phyloP scores from a whole-genome alignment of 1,140 invertebrate species.

The Polypedilum vanderplanki region DNA sequence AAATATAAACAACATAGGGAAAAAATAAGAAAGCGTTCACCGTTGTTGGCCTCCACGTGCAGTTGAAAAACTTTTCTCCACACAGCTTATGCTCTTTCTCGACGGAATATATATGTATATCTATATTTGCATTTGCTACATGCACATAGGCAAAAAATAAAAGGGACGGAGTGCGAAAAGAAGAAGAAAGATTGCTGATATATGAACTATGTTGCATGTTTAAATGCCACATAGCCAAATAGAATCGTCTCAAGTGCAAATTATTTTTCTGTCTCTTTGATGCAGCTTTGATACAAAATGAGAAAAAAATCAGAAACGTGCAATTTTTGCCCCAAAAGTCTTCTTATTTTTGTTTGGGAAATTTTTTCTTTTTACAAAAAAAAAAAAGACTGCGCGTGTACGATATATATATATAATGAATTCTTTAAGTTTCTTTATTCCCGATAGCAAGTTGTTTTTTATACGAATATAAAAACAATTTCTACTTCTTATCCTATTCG shows the following conservation, averaged over 20 bases:
- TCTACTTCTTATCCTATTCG: not conserved
- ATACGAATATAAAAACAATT: slow-evolving; percentile 4
- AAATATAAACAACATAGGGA: not conserved
- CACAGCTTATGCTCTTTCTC: not conserved
- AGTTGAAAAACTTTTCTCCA: not conserved
- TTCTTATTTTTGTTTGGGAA: not conserved
- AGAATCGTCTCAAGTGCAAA: not conserved
- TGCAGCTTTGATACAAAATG: too few relatives aligned
- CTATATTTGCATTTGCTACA: not conserved
- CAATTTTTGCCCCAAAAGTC: not conserved
- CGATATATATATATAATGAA: not conserved
- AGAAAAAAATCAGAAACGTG: not conserved
- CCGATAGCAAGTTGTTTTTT: not conserved
- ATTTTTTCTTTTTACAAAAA: not conserved
- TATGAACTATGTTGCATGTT: not conserved
- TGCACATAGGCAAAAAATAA: not conserved
- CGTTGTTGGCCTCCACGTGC: not conserved
- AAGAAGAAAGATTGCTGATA: not conserved
- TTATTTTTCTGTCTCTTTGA: too few relatives aligned
- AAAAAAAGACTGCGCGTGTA: slow-evolving; percentile 8
- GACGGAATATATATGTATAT: not conserved
- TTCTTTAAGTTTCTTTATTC: slow-evolving; percentile 15
- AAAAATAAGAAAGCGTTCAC: not conserved
- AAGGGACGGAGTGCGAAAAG: not conserved
- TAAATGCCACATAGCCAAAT: not conserved